Percentiles rank a stretch among this genome's conserved stretches.
Evolutionary conservation across 2,113 vertebrate species (phyloP).

Genomic region (Elephantulus edwardii): DNA sequence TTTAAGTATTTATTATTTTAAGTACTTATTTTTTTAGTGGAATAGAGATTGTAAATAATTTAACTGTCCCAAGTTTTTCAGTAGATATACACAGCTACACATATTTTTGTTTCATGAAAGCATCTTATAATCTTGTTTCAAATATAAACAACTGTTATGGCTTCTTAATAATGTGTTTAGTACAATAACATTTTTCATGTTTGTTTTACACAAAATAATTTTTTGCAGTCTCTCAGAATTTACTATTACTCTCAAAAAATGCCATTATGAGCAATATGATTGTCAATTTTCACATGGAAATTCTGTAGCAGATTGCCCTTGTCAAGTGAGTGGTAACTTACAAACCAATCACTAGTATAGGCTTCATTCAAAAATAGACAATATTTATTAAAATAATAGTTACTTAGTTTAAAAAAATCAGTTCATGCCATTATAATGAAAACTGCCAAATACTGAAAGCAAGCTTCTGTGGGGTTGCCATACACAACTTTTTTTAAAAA

Average conservation of each 20-base stretch:
- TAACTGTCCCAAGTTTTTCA: slow-evolving; percentile 7
- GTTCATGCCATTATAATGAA: not conserved
- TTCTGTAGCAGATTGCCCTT: slow-evolving; percentile 25
- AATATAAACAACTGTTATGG: slow-evolving; percentile 18
- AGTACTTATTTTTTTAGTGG: not conserved
- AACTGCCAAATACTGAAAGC: slow-evolving; percentile 27
- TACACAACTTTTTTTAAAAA: not conserved
- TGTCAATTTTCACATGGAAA: slow-evolving; percentile 56
- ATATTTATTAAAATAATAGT: too few species aligned
- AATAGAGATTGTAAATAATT: slow-evolving; percentile 23
- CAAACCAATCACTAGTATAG: not conserved
- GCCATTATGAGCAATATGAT: not conserved
- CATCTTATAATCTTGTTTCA: slow-evolving; percentile 46
- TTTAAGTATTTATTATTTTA: not conserved
- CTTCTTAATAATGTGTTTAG: slow-evolving; percentile 23
- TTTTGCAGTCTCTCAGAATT: not conserved
- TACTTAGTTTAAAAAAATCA: slow-evolving; percentile 29
- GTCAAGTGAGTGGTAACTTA: slow-evolving; percentile 1
- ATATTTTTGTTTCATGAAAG: slow-evolving; percentile 40
- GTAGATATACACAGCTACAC: not conserved
- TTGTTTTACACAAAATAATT: not conserved
- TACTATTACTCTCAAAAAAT: not conserved
- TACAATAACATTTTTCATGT: not conserved
- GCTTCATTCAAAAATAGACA: not conserved
- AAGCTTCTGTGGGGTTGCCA: not conserved